phyloP scores from a whole-genome alignment of 2,797 vertebrate genomes.

The Hylomyscus alleni region DNA sequence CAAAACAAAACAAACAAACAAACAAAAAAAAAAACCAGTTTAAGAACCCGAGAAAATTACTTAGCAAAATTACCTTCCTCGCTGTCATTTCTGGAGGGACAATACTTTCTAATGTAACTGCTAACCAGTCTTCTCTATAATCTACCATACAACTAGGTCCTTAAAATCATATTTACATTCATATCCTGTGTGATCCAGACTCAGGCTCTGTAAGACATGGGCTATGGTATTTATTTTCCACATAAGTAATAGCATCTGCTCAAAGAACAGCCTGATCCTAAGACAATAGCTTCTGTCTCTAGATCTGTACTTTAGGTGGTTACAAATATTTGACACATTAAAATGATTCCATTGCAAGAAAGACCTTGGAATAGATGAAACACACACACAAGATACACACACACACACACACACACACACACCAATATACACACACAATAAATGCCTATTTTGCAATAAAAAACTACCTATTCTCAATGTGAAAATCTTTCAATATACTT shows the following conservation, averaged over 20 bases:
- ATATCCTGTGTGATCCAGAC: slow-evolving; percentile 7
- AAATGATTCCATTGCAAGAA: not conserved
- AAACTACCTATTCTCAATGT: not conserved
- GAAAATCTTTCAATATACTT: not conserved
- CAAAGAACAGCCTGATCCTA: slow-evolving; percentile 25
- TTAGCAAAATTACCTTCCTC: not conserved
- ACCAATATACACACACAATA: not conserved
- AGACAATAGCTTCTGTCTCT: not conserved
- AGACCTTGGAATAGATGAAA: not conserved
- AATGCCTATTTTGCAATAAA: not conserved
- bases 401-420: not conserved
- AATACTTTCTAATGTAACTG: not conserved
- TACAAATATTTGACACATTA: not conserved
- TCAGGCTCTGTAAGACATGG: slow-evolving; percentile 12
- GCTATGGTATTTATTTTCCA: slow-evolving; percentile 13
- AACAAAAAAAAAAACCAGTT: no score
- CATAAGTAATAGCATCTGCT: not conserved
- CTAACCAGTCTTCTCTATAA: slow-evolving; percentile 23
- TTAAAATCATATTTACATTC: not conserved
- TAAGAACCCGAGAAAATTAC: not conserved
- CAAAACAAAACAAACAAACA: no score
- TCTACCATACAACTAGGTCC: not conserved
- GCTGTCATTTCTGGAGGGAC: not conserved
- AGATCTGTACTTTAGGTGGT: not conserved
- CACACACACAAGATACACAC: not conserved